Evolutionary conservation across 2,113 vertebrate genomes (phyloP).

Genomic region (Calidris pugnax): DNA sequence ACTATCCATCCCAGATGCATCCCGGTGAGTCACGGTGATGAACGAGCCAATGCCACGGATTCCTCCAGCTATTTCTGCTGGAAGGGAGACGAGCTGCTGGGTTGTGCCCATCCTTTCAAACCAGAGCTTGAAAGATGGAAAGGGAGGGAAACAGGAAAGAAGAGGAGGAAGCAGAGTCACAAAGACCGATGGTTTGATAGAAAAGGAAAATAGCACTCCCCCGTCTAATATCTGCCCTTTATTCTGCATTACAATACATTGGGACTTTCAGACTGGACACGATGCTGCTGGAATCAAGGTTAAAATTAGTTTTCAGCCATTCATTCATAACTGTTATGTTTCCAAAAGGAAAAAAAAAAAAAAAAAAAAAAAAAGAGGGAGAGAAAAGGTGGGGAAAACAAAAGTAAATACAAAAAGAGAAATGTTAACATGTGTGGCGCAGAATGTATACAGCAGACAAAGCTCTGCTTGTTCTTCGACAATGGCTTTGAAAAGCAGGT

Average conservation of each 20-base stretch:
- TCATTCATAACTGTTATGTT: constrained; percentile 58
- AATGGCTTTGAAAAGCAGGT: constrained; percentile 71
- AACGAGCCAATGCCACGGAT: fast-evolving
- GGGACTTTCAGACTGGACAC: constrained; percentile 35
- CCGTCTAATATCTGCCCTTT: constrained; percentile 14
- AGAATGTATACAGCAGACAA: constrained; percentile 68
- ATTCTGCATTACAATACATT: not conserved
- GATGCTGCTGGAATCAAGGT: constrained; percentile 57
- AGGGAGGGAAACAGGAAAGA: not conserved
- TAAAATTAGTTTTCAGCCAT: constrained; percentile 65
- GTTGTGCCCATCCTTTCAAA: not conserved
- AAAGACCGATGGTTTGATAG: not conserved
- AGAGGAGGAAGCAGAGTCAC: not conserved
- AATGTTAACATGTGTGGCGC: constrained; percentile 68
- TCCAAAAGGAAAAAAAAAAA: not conserved
- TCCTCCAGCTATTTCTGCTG: not conserved
- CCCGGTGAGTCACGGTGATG: not conserved
- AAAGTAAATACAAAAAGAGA: constrained; percentile 75
- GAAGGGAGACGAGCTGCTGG: not conserved
- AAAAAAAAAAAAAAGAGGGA: constrained; percentile 11
- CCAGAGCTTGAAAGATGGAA: not conserved
- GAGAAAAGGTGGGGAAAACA: constrained; percentile 62
- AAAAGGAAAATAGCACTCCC: not conserved
- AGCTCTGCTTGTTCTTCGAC: constrained; percentile 68
- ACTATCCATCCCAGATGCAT: not conserved